Percentiles rank a stretch among this genome's conserved stretches.
These are phyloP conservation scores for Drosophila ezoana DNA, from an alignment of 2,888 invertebrate genomes.

Conservation along the genomic window DNA sequence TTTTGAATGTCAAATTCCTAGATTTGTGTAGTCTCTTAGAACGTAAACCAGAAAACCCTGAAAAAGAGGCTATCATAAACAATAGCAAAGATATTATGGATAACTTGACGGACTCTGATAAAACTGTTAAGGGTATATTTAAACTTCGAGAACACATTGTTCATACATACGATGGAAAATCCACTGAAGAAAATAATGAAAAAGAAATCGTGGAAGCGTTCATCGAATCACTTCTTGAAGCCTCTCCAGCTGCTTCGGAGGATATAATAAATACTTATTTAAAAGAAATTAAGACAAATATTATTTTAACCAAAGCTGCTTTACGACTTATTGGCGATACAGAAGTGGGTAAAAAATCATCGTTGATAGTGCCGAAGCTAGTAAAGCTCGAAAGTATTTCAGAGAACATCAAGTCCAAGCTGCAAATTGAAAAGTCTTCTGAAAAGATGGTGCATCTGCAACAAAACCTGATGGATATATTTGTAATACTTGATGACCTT, in stretches of 20 bases:
- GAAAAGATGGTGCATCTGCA: slow-evolving; percentile 78
- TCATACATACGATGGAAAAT: slow-evolving; percentile 79
- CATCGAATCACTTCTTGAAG: slow-evolving; percentile 49
- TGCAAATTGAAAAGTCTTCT: slow-evolving; percentile 68
- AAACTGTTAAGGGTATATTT: slow-evolving; percentile 69
- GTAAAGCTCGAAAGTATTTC: slow-evolving; percentile 53
- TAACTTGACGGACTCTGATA: slow-evolving; percentile 42
- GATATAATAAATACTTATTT: slow-evolving; percentile 37
- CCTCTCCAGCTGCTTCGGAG: slow-evolving; percentile 45
- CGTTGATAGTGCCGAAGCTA: slow-evolving; percentile 51
- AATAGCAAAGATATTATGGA: slow-evolving; percentile 46
- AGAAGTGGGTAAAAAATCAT: slow-evolving; percentile 44
- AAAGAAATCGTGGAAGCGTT: slow-evolving; percentile 48
- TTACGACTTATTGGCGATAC: slow-evolving; percentile 45
- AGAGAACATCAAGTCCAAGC: slow-evolving; percentile 36
- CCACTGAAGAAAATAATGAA: slow-evolving; percentile 36
- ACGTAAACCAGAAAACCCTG: background rate
- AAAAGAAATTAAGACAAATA: slow-evolving; percentile 55
- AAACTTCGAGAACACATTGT: slow-evolving; percentile 80
- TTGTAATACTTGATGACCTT: slow-evolving; percentile 77
- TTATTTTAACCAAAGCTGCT: slow-evolving; percentile 41
- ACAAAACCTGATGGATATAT: slow-evolving; percentile 79
- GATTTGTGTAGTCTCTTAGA: slow-evolving; percentile 11
- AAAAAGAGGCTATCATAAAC: slow-evolving; percentile 14
- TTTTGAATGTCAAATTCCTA: slow-evolving; percentile 29